Percentiles rank a stretch among this genome's conserved stretches.
Evolutionary conservation across 2,113 vertebrate genomes (phyloP).

Genomic region (Cichladusa arquata): DNA sequence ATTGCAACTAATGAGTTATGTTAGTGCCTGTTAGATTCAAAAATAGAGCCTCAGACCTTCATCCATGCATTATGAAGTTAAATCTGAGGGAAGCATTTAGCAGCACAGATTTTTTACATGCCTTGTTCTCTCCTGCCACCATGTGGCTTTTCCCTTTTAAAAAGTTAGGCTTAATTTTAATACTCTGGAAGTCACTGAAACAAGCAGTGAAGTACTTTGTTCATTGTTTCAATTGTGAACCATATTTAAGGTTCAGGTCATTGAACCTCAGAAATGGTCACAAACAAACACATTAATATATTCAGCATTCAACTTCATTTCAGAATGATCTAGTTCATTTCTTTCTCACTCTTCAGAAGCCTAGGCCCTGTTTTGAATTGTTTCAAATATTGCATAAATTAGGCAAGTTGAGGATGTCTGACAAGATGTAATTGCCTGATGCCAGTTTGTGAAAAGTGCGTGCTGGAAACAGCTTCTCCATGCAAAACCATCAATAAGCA

Average conservation of each 20-base stretch:
- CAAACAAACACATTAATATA: fast-evolving
- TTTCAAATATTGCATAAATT: not conserved
- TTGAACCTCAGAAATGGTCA: not conserved
- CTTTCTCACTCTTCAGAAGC: not conserved
- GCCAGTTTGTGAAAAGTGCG: not conserved
- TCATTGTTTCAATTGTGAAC: not conserved
- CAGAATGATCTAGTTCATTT: not conserved
- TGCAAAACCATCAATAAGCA: not conserved
- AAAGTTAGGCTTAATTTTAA: not conserved
- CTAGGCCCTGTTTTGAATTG: not conserved
- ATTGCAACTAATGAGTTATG: not conserved
- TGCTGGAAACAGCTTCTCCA: not conserved
- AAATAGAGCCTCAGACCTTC: not conserved
- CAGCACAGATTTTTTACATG: not conserved
- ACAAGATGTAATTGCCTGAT: not conserved
- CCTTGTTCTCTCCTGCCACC: constrained; percentile 52
- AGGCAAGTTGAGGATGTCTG: not conserved
- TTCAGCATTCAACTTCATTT: not conserved
- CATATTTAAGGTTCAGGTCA: not conserved
- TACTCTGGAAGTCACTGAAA: not conserved
- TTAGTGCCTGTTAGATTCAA: not conserved
- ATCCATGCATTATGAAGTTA: not conserved
- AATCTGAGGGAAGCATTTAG: not conserved
- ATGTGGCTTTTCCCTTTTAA: not conserved
- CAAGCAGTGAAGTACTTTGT: not conserved